A percentile compares a stretch with the other conserved stretches of the same genome.
Evolutionary conservation across 2,888 invertebrate species (phyloP).

Genomic region (Scaptomyza flava): DNA sequence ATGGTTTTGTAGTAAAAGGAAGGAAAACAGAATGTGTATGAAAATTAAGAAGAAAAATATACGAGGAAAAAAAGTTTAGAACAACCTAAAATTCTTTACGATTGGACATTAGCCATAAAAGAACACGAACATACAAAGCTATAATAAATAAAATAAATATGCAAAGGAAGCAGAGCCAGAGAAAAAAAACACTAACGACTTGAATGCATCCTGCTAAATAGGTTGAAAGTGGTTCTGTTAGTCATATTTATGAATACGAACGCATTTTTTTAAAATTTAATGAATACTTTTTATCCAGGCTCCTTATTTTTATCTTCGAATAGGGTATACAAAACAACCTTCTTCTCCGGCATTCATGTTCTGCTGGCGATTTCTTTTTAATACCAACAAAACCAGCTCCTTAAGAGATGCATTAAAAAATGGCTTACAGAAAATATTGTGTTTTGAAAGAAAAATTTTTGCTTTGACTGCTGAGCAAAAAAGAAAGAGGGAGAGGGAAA

Average conservation of each 20-base stretch:
- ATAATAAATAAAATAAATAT: not conserved
- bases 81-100: too few species aligned
- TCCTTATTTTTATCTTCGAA: too few species aligned
- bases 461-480: slow-evolving; percentile 1
- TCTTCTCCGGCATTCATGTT: slow-evolving; percentile 14
- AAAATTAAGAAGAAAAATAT: slow-evolving; percentile 23
- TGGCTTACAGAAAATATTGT: slow-evolving; percentile 15
- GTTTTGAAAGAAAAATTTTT: slow-evolving; percentile 11
- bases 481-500: too few species aligned
- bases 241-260: not conserved
- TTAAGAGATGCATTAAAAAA: slow-evolving; percentile 48
- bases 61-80: slow-evolving; percentile 31
- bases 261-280: too few species aligned
- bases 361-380: slow-evolving; percentile 29
- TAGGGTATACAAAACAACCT: not conserved
- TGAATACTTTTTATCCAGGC: too few species aligned
- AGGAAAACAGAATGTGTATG: slow-evolving; percentile 2
- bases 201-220: not conserved
- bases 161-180: not conserved
- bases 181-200: not conserved
- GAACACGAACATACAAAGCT: slow-evolving; percentile 2
- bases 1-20: not conserved
- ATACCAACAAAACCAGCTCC: slow-evolving; percentile 16
- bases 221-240: not conserved
- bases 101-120: not conserved